A percentile compares a stretch with the other conserved stretches of the same genome.
Conservation (phyloP, 2,113 vertebrate genomes). For the Amia ocellicauda region DNA sequence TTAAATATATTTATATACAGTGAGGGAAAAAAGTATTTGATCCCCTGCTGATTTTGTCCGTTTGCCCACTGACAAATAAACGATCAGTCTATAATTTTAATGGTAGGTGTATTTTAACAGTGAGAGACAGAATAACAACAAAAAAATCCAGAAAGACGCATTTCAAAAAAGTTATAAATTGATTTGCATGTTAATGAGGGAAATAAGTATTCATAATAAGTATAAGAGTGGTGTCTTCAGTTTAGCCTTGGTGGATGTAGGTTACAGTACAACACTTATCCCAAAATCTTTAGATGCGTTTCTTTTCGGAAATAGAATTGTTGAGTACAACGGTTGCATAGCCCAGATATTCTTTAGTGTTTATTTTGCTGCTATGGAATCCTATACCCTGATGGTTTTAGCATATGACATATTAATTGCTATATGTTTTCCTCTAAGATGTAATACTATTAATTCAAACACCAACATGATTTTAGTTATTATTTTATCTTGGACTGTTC, state of each 20-base stretch:
- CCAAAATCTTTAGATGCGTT: background rate
- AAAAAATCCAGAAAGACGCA: too few relatives aligned
- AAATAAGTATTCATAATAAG: too few relatives aligned
- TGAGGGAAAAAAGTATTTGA: too few relatives aligned
- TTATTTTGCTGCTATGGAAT: background rate
- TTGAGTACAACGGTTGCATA: background rate
- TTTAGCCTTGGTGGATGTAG: background rate
- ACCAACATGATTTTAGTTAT: background rate
- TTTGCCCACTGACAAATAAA: too few relatives aligned
- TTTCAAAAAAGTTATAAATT: too few relatives aligned
- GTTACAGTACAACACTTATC: background rate
- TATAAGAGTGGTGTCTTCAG: background rate
- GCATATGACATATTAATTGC: slow-evolving; percentile 1
- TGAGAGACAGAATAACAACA: too few relatives aligned
- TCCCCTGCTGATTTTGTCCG: too few relatives aligned
- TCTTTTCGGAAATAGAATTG: background rate
- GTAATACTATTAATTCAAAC: background rate
- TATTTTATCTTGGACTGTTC: background rate
- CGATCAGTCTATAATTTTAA: too few relatives aligned
- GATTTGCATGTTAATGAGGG: too few relatives aligned
- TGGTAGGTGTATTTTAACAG: too few relatives aligned
- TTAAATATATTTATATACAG: too few relatives aligned
- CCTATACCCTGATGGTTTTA: background rate
- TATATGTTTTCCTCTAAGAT: slow-evolving; percentile 1
- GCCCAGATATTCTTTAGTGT: background rate